Base-by-base conservation (phyloP, 2,797 vertebrate genomes). In the Serranus cabrilla region DNA sequence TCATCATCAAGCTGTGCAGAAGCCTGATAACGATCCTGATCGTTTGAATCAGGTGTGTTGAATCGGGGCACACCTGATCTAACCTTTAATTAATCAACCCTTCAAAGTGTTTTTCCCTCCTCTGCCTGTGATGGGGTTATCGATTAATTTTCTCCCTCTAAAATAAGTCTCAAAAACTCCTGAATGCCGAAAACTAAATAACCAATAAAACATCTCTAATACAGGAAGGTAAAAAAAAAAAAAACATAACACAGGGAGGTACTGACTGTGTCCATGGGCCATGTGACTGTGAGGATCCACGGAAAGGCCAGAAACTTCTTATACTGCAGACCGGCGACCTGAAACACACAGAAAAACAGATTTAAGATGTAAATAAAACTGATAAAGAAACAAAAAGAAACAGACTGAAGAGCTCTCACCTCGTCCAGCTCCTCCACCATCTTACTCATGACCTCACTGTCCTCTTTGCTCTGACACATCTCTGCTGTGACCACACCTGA, bases 221-320 rank as follows among this genome's bases (percentile, higher is more conserved):
- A 39, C 25, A 37, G 14, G 34, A 20, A 18, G n/a, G 18, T 39
- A 5, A 37, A 5, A 49, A 13, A 52, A 23, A 43, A 25, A 21
- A 50, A 31, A 39, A 11, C 13, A 34, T 9, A 0, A 45, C 73
- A 14, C 34, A 64, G 8, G 11, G 27, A 50, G 34, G 56, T 23
- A 7, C 92, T 87, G 93, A 98, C 97, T 89, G 91, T 92, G 61
- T 97, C 95, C 87, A 96, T 91, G 0, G 97, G 97, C 97, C 97
- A 98, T 0, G 97, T 98, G 88, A 99, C 96, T 5, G 97, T 99
- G 78, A 99, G 92, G 93, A 99, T 98, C 97, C 97, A 99, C 0
- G 97, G 97, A 85, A 96, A 97, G 13, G 96, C 97, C 88, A 98
- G 84, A 78, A 98, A 97, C 88, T 95, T 98, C 92, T 99, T 98